These are phyloP conservation scores for Hyperoplus immaculatus DNA, from an alignment of 2,797 vertebrate genomes.

Conservation along the genomic window DNA sequence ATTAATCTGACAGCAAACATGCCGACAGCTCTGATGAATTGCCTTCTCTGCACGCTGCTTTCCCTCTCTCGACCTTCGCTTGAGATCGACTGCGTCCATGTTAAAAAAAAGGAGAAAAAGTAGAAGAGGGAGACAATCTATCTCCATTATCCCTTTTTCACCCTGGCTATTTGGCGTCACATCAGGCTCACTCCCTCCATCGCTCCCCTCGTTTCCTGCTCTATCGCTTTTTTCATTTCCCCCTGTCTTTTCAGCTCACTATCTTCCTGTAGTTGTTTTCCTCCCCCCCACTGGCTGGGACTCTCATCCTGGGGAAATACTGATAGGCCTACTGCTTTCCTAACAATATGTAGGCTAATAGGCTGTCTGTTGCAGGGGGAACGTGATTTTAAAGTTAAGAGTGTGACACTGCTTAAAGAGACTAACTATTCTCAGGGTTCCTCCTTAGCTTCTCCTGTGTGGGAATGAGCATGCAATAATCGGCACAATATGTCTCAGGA, in stretches of 20 bases:
- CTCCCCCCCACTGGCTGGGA: slow-evolving; percentile 22
- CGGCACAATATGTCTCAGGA: slow-evolving; percentile 13
- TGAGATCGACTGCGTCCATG: slow-evolving; percentile 30
- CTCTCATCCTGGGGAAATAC: slow-evolving; percentile 54
- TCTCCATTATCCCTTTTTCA: slow-evolving; percentile 62
- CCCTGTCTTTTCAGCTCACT: slow-evolving; percentile 40
- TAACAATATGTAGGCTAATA: slow-evolving; percentile 48
- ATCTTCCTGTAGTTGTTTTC: slow-evolving; percentile 51
- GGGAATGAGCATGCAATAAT: slow-evolving; percentile 27
- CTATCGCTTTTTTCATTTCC: slow-evolving; percentile 51
- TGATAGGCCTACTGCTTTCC: slow-evolving; percentile 11
- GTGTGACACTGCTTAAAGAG: slow-evolving; percentile 40
- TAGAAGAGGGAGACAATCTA: slow-evolving; percentile 47
- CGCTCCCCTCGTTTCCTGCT: slow-evolving; percentile 47
- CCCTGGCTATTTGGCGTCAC: slow-evolving; percentile 59
- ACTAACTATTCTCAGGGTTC: slow-evolving; percentile 32
- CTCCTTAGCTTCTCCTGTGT: slow-evolving; percentile 8
- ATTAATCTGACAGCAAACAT: slow-evolving; percentile 63
- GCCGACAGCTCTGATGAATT: slow-evolving; percentile 63
- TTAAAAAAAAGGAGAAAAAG: slow-evolving; percentile 29
- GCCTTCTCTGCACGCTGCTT: slow-evolving; percentile 42
- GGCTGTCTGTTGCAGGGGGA: slow-evolving; percentile 33
- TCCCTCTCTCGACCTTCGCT: slow-evolving; percentile 57
- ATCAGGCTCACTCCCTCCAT: slow-evolving; percentile 34
- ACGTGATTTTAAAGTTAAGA: slow-evolving; percentile 45